Percentiles rank a stretch among this genome's conserved stretches.
phyloP scores from a whole-genome alignment of 1,140 invertebrate genomes.

The Elymnias hypermnestra region DNA sequence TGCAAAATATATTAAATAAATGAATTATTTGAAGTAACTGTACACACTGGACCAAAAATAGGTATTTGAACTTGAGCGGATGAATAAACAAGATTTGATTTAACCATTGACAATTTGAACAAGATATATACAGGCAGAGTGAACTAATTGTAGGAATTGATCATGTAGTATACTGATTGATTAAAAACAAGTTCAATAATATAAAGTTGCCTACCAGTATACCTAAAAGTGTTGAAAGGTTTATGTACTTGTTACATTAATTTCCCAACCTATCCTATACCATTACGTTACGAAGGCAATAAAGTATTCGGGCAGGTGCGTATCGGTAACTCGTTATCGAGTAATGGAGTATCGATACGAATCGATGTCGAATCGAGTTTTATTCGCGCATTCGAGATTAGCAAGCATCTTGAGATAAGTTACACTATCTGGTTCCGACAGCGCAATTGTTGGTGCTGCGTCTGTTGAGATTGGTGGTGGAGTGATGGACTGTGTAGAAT shows the following conservation, averaged over 20 bases:
- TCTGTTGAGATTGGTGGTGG: neutral
- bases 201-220: too few relatives aligned
- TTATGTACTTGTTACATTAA: constrained; percentile 24
- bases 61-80: too few relatives aligned
- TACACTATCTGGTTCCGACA: constrained; percentile 16
- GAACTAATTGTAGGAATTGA: too few relatives aligned
- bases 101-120: too few relatives aligned
- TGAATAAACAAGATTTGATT: too few relatives aligned
- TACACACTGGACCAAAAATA: too few relatives aligned
- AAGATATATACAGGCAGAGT: too few relatives aligned
- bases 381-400: constrained; percentile 27
- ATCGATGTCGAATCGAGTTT: constrained; percentile 31
- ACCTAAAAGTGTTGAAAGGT: too few relatives aligned
- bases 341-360: constrained; percentile 33
- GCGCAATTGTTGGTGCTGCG: constrained; percentile 6
- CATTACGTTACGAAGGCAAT: constrained; percentile 31
- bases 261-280: constrained; percentile 30
- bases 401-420: constrained; percentile 16
- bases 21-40: too few relatives aligned
- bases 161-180: too few relatives aligned
- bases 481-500: constrained; percentile 1
- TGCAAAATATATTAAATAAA: too few relatives aligned
- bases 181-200: too few relatives aligned
- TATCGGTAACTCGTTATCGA: constrained; percentile 34
- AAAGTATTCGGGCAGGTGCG: constrained; percentile 34